Percentiles rank a stretch among this genome's conserved stretches.
Evolutionary conservation across 2,113 vertebrate genomes (phyloP).

Genomic region (Theristicus caerulescens): DNA sequence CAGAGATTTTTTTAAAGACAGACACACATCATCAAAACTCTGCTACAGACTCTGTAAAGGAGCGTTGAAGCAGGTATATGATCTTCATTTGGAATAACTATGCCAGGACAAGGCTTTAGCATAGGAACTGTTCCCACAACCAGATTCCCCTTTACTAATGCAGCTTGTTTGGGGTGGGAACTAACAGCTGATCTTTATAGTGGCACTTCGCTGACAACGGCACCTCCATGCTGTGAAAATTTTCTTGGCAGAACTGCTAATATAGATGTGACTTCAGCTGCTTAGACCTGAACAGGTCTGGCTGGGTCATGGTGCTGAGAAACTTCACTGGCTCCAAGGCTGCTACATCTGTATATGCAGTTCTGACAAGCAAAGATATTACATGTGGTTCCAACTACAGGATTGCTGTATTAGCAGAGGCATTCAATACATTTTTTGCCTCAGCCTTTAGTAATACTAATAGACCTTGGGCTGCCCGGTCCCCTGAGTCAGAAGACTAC

Average conservation of each 20-base stretch:
- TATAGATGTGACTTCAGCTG: background rate
- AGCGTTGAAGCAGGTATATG: background rate
- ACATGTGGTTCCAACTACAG: background rate
- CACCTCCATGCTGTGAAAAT: background rate
- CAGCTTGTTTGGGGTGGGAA: background rate
- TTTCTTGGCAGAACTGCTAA: background rate
- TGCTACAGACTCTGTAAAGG: background rate
- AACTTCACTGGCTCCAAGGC: background rate
- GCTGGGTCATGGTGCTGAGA: background rate
- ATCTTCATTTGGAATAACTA: background rate
- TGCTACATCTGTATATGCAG: background rate
- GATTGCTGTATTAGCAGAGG: background rate
- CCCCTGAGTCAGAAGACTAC: background rate
- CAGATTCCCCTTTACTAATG: background rate
- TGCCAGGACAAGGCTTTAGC: background rate
- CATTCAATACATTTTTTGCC: background rate
- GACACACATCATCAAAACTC: background rate
- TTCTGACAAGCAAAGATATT: background rate
- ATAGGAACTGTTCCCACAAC: accelerated
- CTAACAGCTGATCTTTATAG: background rate
- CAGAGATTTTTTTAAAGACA: background rate
- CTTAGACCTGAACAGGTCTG: background rate
- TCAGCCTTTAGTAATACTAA: background rate
- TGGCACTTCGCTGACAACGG: accelerated
- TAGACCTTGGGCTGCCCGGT: background rate